phyloP scores from a whole-genome alignment of 2,797 vertebrate species.

The Pipistrellus pipistrellus region DNA sequence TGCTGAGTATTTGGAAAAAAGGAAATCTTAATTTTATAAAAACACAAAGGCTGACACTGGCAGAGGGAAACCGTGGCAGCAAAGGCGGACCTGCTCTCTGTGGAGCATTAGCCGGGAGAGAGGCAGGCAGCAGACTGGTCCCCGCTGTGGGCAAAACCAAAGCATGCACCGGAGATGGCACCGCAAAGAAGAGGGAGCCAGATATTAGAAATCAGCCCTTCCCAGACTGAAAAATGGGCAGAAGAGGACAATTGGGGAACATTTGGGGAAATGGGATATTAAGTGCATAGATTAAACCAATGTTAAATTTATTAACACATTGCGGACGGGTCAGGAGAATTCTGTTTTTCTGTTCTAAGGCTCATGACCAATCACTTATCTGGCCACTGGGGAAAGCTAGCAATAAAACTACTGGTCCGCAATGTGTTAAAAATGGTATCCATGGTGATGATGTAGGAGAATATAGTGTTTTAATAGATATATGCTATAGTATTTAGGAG shows the following conservation, averaged over 20 bases:
- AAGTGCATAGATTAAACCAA: neutral
- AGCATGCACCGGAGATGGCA: fast-evolving
- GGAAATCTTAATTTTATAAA: neutral
- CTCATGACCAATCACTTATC: too few relatives aligned
- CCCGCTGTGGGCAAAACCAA: neutral
- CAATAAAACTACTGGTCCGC: too few relatives aligned
- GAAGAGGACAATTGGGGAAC: neutral
- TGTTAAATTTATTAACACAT: neutral
- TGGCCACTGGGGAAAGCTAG: too few relatives aligned
- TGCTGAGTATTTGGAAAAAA: neutral
- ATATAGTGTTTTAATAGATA: neutral
- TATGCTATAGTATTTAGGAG: neutral
- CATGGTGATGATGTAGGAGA: neutral
- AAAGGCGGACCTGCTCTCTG: neutral
- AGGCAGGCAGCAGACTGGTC: neutral
- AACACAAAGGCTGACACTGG: neutral
- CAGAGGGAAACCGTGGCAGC: neutral
- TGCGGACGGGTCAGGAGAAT: too few relatives aligned
- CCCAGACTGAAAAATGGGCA: neutral
- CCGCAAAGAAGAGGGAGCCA: neutral
- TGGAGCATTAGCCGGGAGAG: neutral
- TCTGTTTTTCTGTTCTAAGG: too few relatives aligned
- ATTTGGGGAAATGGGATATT: neutral
- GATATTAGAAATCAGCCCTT: neutral
- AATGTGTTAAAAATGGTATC: neutral